These are phyloP conservation scores for Sinocyclocheilus anshuiensis DNA, from an alignment of 2,113 vertebrate genomes.

Conservation along the genomic window DNA sequence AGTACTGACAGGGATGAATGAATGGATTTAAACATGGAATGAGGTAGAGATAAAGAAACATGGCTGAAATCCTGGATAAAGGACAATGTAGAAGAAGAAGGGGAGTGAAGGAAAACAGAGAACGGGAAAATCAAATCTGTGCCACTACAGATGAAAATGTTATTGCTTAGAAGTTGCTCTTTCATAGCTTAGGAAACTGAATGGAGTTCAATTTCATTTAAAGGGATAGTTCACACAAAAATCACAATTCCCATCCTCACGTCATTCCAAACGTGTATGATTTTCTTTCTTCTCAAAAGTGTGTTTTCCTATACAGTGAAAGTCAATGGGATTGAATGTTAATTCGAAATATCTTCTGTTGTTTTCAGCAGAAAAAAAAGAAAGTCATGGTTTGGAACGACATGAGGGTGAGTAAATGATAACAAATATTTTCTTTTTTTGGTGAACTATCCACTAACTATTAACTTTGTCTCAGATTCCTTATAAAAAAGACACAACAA, in stretches of 20 bases:
- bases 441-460: neutral
- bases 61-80: neutral
- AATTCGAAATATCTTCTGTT: neutral
- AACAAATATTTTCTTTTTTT: neutral
- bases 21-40: neutral
- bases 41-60: conserved; percentile 18
- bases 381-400: neutral
- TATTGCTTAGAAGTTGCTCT: neutral
- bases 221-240: neutral
- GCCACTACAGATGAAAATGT: neutral
- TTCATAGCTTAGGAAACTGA: neutral
- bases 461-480: neutral
- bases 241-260: neutral
- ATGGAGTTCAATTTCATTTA: neutral
- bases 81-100: conserved; percentile 13
- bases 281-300: neutral
- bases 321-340: neutral
- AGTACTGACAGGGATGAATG: neutral
- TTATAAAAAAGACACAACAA: neutral
- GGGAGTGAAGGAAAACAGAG: neutral
- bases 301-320: neutral
- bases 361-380: neutral
- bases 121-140: conserved; percentile 17
- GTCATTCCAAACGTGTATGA: neutral
- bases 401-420: too few relatives aligned